Evolutionary conservation across 2,888 invertebrate species (phyloP).

Genomic region (Apotomis betuletana): DNA sequence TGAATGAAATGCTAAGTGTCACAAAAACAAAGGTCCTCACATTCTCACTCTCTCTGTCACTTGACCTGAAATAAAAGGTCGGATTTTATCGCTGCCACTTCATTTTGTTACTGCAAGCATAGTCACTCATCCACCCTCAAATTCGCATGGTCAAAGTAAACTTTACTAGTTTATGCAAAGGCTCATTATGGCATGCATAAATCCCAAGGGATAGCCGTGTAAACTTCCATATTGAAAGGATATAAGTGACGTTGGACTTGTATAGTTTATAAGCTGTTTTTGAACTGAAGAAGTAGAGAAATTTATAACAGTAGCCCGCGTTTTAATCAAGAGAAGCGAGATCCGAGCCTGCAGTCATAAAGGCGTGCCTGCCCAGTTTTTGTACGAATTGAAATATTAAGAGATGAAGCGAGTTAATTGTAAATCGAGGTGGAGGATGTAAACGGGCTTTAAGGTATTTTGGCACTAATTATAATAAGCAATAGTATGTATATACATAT

Average conservation of each 20-base stretch:
- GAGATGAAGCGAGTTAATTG: slow-evolving; percentile 12
- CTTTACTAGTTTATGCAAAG: slow-evolving; percentile 7
- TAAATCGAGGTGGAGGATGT: neutral
- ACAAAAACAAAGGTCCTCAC: neutral
- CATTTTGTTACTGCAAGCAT: slow-evolving; percentile 26
- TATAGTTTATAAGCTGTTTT: neutral
- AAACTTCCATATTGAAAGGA: neutral
- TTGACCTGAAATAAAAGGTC: no score
- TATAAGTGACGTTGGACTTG: no score
- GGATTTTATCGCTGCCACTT: slow-evolving; percentile 20
- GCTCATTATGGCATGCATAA: slow-evolving; percentile 8
- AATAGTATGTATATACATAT: no score
- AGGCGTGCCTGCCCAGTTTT: slow-evolving; percentile 13
- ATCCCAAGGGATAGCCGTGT: slow-evolving; percentile 5
- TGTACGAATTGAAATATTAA: slow-evolving; percentile 27
- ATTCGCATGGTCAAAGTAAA: neutral
- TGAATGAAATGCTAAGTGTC: neutral
- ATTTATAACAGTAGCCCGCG: slow-evolving; percentile 25
- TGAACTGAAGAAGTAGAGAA: neutral
- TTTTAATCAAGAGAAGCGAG: slow-evolving; percentile 24
- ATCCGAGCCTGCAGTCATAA: slow-evolving; percentile 5
- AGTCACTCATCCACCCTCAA: slow-evolving; percentile 9
- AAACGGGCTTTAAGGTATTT: no score
- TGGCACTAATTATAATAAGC: no score
- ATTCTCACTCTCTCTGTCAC: slow-evolving; percentile 8